Percentiles rank a stretch among this genome's conserved stretches.
These are phyloP conservation scores for Chaetogeoica ovagalla DNA, from an alignment of 2,888 invertebrate species.

Conservation along the genomic window DNA sequence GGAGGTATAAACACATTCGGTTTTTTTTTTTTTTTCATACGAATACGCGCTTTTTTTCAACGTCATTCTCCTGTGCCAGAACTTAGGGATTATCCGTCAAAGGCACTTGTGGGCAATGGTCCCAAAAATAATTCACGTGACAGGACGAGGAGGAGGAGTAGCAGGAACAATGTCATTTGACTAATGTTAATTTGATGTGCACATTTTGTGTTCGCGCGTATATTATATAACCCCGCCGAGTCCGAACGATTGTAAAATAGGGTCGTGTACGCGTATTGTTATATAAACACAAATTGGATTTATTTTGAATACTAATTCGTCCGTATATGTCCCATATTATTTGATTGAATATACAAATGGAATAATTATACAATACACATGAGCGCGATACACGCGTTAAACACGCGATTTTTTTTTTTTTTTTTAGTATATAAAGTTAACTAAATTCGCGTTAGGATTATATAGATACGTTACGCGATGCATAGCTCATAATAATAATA, in stretches of 20 bases:
- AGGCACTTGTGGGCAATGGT: conserved; percentile 41
- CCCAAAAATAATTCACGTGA: conserved; percentile 39
- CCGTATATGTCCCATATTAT: neutral
- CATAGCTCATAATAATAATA: too few species aligned
- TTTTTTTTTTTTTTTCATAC: conserved; percentile 16
- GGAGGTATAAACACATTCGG: too few species aligned
- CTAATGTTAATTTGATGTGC: conserved; percentile 50
- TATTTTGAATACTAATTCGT: conserved; percentile 33
- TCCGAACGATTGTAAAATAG: conserved; percentile 5
- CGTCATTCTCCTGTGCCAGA: conserved; percentile 29
- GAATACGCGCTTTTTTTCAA: conserved; percentile 19
- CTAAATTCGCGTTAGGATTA: too few species aligned
- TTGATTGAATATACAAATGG: neutral
- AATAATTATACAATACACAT: neutral
- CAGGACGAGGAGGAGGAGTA: too few species aligned
- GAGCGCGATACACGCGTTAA: too few species aligned
- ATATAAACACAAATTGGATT: conserved; percentile 15
- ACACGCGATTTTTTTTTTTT: too few species aligned
- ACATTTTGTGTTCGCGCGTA: conserved; percentile 21
- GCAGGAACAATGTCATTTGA: conserved; percentile 20
- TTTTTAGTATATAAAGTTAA: too few species aligned
- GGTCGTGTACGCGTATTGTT: neutral
- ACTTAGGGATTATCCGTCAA: conserved; percentile 51
- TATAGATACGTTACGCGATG: too few species aligned
- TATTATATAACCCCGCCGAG: neutral